Percentiles rank a stretch among this genome's conserved stretches.
Conservation (phyloP, 1,140 invertebrate species). For the Gryon sp. region DNA sequence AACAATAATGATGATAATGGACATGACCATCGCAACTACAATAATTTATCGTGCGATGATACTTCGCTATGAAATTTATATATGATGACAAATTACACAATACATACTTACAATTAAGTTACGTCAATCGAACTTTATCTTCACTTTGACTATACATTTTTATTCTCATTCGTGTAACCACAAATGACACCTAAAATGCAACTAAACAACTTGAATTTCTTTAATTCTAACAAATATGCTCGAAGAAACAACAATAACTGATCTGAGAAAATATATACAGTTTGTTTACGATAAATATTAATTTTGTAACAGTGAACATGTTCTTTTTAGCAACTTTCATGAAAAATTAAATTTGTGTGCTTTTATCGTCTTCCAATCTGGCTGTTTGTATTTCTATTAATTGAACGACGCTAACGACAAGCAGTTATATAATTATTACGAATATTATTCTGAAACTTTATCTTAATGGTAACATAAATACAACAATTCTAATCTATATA, state of each 20-base stretch:
- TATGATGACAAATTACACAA: slow-evolving; percentile 28
- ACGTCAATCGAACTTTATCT: slow-evolving; percentile 51
- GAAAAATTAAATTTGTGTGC: background rate
- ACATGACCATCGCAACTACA: slow-evolving; percentile 54
- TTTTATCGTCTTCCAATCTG: background rate
- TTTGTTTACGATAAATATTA: too few species aligned
- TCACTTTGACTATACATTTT: slow-evolving; percentile 26
- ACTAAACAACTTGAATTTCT: too few species aligned
- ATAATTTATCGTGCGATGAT: slow-evolving; percentile 50
- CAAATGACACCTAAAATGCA: slow-evolving; percentile 3
- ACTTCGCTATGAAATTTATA: slow-evolving; percentile 23
- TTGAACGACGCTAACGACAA: slow-evolving; percentile 12
- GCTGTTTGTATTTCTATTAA: slow-evolving; percentile 26
- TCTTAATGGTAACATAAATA: slow-evolving; percentile 15
- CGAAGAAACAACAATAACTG: too few species aligned
- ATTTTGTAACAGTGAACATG: too few species aligned
- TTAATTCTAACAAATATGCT: too few species aligned
- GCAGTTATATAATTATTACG: slow-evolving; percentile 40
- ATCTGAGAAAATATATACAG: too few species aligned
- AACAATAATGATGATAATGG: slow-evolving; percentile 48
- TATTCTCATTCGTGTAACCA: slow-evolving; percentile 22
- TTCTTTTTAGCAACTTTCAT: background rate
- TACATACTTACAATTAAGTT: slow-evolving; percentile 36
- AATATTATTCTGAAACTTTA: slow-evolving; percentile 36
- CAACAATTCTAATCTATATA: slow-evolving; percentile 11